phyloP scores from a whole-genome alignment of 2,888 invertebrate species.

The Metacarcinus magister region DNA sequence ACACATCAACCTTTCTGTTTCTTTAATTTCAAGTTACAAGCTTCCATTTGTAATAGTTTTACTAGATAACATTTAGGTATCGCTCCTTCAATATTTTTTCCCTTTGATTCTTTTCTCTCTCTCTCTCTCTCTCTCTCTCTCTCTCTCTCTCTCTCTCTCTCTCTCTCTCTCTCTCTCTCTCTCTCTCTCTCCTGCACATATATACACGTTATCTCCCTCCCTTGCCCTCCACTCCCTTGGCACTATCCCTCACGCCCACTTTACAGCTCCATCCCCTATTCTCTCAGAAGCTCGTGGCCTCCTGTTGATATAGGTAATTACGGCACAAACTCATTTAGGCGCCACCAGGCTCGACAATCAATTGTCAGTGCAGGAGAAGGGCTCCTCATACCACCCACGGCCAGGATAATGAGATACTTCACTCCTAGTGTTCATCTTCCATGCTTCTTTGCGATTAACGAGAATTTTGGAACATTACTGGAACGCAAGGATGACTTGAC shows the following conservation, averaged over 20 bases:
- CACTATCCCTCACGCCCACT: slow-evolving; percentile 5
- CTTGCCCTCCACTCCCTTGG: not conserved
- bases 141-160: not conserved
- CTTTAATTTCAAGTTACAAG: not conserved
- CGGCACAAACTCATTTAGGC: slow-evolving; percentile 26
- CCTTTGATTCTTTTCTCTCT: not conserved
- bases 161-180: too few relatives aligned
- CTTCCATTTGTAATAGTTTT: not conserved
- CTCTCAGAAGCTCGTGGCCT: slow-evolving; percentile 10
- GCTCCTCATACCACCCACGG: not conserved
- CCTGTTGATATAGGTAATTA: slow-evolving; percentile 26
- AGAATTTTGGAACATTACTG: not conserved
- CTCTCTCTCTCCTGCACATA: not conserved
- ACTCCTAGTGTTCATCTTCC: not conserved
- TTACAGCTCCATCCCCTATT: slow-evolving; percentile 7
- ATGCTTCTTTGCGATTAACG: not conserved
- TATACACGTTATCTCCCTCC: not conserved
- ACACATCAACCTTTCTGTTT: not conserved
- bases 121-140: not conserved
- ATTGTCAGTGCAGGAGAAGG: slow-evolving; percentile 9
- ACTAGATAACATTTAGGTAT: not conserved
- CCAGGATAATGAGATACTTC: slow-evolving; percentile 8
- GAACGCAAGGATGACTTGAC: too few relatives aligned
- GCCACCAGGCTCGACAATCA: not conserved
- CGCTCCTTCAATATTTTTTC: not conserved